Conservation (phyloP, 2,113 vertebrate genomes). For the Centropristis striata region DNA sequence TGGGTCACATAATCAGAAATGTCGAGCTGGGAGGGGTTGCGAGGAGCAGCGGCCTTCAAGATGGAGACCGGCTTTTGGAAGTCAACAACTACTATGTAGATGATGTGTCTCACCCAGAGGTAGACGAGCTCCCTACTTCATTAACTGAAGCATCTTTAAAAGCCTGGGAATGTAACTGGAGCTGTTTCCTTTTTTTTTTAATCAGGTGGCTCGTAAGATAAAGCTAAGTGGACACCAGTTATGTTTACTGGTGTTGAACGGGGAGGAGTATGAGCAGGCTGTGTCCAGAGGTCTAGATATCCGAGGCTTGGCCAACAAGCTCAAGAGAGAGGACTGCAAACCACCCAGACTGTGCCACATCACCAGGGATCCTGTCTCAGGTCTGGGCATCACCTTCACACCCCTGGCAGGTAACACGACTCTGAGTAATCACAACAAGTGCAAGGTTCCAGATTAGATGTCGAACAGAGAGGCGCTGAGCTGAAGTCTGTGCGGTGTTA, state of each 20-base stretch:
- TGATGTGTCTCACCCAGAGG: slow-evolving; percentile 83
- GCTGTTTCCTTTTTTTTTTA: slow-evolving; percentile 3
- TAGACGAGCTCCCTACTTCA: slow-evolving; percentile 62
- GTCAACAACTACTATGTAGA: slow-evolving; percentile 88
- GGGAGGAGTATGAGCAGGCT: slow-evolving; percentile 72
- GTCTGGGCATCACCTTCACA: slow-evolving; percentile 88
- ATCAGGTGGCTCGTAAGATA: slow-evolving; percentile 90
- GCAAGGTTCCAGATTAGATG: neutral
- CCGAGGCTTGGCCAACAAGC: slow-evolving; percentile 21
- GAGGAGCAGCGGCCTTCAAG: slow-evolving; percentile 86
- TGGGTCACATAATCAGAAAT: slow-evolving; percentile 87
- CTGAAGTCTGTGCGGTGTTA: neutral
- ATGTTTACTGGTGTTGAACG: slow-evolving; percentile 86
- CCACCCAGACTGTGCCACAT: slow-evolving; percentile 89
- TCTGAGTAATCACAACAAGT: neutral
- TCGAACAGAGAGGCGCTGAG: neutral
- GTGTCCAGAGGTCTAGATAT: slow-evolving; percentile 69
- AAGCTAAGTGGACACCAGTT: slow-evolving; percentile 88
- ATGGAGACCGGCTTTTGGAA: slow-evolving; percentile 91
- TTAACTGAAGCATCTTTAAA: neutral
- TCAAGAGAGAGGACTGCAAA: slow-evolving; percentile 32
- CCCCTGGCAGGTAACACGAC: slow-evolving; percentile 74
- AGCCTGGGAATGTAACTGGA: neutral
- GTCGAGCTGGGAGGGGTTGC: slow-evolving; percentile 84
- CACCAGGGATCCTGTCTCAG: slow-evolving; percentile 73